These are phyloP conservation scores for Cossypha niveicapilla DNA, from an alignment of 2,797 vertebrate genomes.

Conservation along the genomic window DNA sequence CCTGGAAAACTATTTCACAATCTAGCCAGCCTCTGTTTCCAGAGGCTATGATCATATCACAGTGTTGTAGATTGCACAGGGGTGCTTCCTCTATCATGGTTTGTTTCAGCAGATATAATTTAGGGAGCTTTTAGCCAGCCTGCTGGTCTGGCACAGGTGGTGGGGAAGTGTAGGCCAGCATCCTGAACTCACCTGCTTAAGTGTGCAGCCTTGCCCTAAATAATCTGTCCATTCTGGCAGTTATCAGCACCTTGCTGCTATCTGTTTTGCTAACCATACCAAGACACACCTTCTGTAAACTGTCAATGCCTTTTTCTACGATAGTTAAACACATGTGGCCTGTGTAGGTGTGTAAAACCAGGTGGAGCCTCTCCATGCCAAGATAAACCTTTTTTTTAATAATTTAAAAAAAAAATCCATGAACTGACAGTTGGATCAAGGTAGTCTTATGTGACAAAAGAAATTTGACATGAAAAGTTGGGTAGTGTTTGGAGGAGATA, in stretches of 20 bases:
- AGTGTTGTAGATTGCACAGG: not conserved
- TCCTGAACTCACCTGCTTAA: not conserved
- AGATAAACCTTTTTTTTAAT: not conserved
- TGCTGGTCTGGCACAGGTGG: not conserved
- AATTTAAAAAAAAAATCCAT: too few species aligned
- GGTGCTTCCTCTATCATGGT: rapidly evolving
- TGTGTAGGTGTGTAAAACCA: not conserved
- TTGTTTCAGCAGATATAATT: not conserved
- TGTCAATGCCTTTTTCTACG: not conserved
- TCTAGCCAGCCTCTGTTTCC: not conserved
- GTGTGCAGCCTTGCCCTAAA: rapidly evolving
- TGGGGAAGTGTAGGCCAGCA: not conserved
- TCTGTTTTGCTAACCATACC: not conserved
- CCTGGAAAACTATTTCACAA: not conserved
- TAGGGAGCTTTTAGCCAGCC: not conserved
- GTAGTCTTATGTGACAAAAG: not conserved
- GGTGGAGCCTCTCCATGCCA: not conserved
- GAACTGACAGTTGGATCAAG: not conserved
- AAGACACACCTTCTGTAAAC: not conserved
- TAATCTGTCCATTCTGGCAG: rapidly evolving
- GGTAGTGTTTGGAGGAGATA: not conserved
- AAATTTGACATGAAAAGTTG: not conserved
- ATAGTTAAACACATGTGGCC: rapidly evolving
- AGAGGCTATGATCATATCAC: not conserved
- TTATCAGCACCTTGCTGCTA: not conserved